Percentiles rank a stretch among this genome's conserved stretches.
Conservation (phyloP, 2,888 invertebrate genomes). For the Mylabris sibirica region DNA sequence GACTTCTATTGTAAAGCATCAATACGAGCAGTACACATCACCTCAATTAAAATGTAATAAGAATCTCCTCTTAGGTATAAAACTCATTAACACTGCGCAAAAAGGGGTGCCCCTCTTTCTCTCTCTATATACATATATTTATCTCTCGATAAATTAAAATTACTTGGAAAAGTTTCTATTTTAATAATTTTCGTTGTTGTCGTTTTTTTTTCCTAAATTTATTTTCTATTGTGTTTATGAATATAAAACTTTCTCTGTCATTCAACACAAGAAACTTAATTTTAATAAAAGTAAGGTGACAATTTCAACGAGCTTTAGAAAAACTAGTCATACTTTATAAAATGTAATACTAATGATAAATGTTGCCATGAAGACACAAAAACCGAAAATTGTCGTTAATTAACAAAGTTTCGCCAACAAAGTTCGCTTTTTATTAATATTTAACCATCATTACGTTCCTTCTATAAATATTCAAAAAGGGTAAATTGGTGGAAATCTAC, state of each 20-base stretch:
- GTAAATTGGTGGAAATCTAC: conserved; percentile 12
- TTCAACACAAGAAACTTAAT: neutral
- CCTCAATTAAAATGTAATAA: conserved; percentile 64
- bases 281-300: neutral
- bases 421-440: conserved; percentile 14
- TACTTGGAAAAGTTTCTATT: conserved; percentile 45
- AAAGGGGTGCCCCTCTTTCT: conserved; percentile 46
- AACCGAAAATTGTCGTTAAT: conserved; percentile 11
- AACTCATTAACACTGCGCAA: conserved; percentile 62
- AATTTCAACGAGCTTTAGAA: neutral
- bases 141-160: conserved; percentile 54
- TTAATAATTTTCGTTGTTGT: conserved; percentile 36
- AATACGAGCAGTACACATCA: conserved; percentile 61
- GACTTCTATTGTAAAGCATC: conserved; percentile 55
- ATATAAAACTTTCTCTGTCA: neutral
- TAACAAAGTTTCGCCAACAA: conserved; percentile 11
- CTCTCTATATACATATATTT: too few relatives aligned
- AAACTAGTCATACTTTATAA: neutral
- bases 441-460: conserved; percentile 8
- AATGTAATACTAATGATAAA: conserved; percentile 3
- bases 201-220: neutral
- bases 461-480: conserved; percentile 11
- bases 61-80: conserved; percentile 59
- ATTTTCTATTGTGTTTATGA: neutral
- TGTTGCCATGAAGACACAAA: conserved; percentile 1